phyloP scores from a whole-genome alignment of 2,888 invertebrate genomes.

The Morpho helenor region DNA sequence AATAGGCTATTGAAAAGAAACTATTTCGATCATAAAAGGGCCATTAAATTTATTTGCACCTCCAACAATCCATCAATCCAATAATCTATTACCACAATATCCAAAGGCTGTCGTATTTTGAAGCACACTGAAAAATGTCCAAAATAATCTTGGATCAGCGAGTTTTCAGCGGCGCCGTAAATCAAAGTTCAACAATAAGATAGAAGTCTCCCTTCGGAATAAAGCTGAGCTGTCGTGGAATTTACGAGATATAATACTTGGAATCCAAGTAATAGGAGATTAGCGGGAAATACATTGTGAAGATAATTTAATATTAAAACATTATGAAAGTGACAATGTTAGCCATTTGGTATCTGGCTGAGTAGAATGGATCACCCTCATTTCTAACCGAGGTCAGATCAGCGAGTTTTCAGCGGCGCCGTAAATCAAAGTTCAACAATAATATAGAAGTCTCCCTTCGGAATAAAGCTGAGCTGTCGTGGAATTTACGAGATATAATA shows the following conservation, averaged over 20 bases:
- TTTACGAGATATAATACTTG: constrained; percentile 13
- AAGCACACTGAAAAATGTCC: constrained; percentile 21
- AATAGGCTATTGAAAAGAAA: not conserved
- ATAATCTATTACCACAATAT: constrained; percentile 19
- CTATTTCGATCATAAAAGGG: constrained; percentile 8
- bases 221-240: constrained; percentile 42
- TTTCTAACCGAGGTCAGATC: constrained; percentile 2
- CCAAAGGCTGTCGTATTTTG: constrained; percentile 12
- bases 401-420: constrained; percentile 26
- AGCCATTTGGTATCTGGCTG: no score
- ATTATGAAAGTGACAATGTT: no score
- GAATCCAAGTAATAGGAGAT: constrained; percentile 1
- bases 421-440: constrained; percentile 52
- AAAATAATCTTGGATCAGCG: constrained; percentile 26
- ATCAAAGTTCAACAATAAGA: constrained; percentile 56
- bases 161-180: constrained; percentile 29
- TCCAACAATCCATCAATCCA: constrained; percentile 18
- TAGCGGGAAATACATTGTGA: not conserved
- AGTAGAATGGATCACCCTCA: no score
- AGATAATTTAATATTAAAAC: no score
- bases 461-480: constrained; percentile 46
- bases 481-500: constrained; percentile 21
- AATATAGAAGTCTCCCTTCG: constrained; percentile 46
- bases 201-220: constrained; percentile 45
- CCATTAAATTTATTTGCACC: constrained; percentile 5